phyloP scores from a whole-genome alignment of 2,797 vertebrate species.

The Paguma larvata region DNA sequence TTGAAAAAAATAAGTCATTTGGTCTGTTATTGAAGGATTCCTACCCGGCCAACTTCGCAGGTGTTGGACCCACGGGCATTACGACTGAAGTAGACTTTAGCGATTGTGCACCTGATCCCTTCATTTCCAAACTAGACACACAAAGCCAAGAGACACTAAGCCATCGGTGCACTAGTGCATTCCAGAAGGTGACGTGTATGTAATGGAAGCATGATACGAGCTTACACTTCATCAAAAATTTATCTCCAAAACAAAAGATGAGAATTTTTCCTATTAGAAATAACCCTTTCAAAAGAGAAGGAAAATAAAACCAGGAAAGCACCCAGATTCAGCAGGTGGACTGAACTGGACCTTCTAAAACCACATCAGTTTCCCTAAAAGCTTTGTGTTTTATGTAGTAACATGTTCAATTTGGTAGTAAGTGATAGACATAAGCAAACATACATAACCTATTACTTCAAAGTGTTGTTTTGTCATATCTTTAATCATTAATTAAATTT shows the following conservation, averaged over 20 bases:
- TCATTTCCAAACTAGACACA: neutral
- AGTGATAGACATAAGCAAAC: neutral
- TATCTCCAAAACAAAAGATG: neutral
- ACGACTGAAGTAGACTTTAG: too few relatives aligned
- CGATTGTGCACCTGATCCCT: neutral
- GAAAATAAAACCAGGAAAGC: neutral
- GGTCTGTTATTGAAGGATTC: neutral
- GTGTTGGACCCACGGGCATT: neutral
- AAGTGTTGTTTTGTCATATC: neutral
- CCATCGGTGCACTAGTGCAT: neutral
- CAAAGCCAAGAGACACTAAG: neutral
- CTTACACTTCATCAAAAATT: neutral
- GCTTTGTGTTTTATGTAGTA: neutral
- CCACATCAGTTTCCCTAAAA: neutral
- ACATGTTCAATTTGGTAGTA: neutral
- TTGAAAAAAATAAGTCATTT: neutral
- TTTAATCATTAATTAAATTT: neutral
- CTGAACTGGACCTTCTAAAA: neutral
- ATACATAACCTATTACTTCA: neutral
- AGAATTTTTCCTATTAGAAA: neutral
- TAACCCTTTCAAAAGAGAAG: neutral
- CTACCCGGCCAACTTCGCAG: neutral
- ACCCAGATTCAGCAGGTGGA: neutral
- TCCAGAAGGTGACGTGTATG: neutral
- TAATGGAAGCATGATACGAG: neutral